phyloP scores from a whole-genome alignment of 2,888 invertebrate species.

The Hoplodrina blanda region DNA sequence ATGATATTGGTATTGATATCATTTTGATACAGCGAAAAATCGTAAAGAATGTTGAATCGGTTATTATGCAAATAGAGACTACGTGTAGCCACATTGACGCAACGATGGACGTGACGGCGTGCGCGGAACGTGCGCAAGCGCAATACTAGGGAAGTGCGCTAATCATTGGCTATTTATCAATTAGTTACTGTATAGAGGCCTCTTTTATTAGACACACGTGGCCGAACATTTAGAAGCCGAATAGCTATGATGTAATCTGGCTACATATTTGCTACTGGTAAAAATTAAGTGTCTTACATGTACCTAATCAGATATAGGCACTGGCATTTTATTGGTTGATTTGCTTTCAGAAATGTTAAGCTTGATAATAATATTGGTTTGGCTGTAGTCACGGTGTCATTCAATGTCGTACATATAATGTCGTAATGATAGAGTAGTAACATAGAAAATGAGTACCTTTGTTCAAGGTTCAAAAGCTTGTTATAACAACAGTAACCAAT shows the following conservation, averaged over 20 bases:
- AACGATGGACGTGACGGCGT: constrained; percentile 63
- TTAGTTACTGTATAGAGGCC: constrained; percentile 58
- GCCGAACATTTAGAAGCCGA: constrained; percentile 37
- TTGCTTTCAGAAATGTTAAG: not conserved
- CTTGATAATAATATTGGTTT: not conserved
- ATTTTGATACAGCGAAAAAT: constrained; percentile 22
- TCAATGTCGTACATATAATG: not conserved
- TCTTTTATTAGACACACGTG: constrained; percentile 53
- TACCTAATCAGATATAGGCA: not conserved
- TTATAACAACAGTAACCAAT: constrained; percentile 36
- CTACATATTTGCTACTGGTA: constrained; percentile 2
- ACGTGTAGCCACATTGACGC: constrained; percentile 50
- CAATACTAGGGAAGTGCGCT: constrained; percentile 57
- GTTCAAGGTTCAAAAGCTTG: constrained; percentile 15
- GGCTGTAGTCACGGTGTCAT: not conserved
- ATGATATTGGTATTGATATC: not conserved
- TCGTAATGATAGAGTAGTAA: not conserved
- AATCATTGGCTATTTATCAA: constrained; percentile 64
- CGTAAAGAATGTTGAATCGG: constrained; percentile 66
- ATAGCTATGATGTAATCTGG: constrained; percentile 45
- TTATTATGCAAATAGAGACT: constrained; percentile 74
- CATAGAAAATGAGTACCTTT: not conserved
- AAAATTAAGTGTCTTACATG: constrained; percentile 6
- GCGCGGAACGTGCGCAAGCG: constrained; percentile 62
- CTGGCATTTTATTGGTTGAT: not conserved